A percentile compares a stretch with the other conserved stretches of the same genome.
Conservation (phyloP, 2,113 vertebrate species). For the Tylochromis polylepis region DNA sequence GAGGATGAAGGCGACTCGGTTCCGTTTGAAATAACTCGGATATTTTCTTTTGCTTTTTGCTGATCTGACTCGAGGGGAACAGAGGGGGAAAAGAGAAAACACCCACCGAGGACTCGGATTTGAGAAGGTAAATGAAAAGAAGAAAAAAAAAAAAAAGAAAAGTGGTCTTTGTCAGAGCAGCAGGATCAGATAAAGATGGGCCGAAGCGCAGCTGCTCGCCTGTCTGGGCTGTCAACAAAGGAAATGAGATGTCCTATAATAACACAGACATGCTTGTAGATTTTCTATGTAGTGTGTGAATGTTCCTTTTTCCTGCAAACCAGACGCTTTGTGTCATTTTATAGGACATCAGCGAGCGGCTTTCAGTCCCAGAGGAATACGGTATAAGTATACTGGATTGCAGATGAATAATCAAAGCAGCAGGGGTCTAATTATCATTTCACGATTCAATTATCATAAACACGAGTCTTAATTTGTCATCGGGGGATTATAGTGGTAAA, state of each 20-base stretch:
- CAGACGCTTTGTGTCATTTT: background rate
- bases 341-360: background rate
- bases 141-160: background rate
- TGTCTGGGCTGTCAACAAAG: constrained; percentile 64
- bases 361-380: background rate
- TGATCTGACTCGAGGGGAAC: background rate
- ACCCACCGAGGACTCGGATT: background rate
- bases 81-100: background rate
- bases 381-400: background rate
- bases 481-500: background rate
- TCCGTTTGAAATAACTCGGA: constrained; percentile 46
- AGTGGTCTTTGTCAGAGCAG: constrained; percentile 27
- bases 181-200: constrained; percentile 41
- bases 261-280: background rate
- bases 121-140: constrained; percentile 41
- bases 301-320: background rate
- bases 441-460: background rate
- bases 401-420: constrained; percentile 9
- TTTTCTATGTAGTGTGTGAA: background rate
- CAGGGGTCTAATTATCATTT: background rate
- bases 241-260: background rate
- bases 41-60: background rate
- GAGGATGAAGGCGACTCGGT: constrained; percentile 50
- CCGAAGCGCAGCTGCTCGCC: constrained; percentile 29
- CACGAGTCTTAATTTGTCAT: background rate